phyloP scores from a whole-genome alignment of 2,888 invertebrate species.

The Carabus problematicus region DNA sequence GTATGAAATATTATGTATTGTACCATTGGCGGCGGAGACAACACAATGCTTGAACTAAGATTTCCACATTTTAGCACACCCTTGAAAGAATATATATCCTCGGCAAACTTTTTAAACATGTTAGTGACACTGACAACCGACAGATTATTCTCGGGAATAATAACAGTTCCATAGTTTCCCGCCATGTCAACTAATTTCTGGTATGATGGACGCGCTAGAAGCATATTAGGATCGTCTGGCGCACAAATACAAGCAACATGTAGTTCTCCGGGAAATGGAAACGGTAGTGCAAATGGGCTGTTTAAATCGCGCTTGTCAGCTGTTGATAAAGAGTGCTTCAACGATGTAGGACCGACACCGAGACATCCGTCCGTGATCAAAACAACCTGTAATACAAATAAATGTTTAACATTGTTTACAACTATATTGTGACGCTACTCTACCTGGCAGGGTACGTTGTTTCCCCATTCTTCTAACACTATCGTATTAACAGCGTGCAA shows the following conservation, averaged over 20 bases:
- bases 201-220: slow-evolving; percentile 73
- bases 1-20: slow-evolving; percentile 47
- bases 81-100: slow-evolving; percentile 77
- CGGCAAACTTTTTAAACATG: slow-evolving; percentile 73
- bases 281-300: slow-evolving; percentile 74
- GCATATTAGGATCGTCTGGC: slow-evolving; percentile 67
- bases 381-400: slow-evolving; percentile 62
- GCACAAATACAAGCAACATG: slow-evolving; percentile 75
- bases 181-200: slow-evolving; percentile 82
- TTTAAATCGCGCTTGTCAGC: slow-evolving; percentile 59
- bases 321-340: slow-evolving; percentile 65
- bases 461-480: slow-evolving; percentile 89
- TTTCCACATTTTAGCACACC: slow-evolving; percentile 78
- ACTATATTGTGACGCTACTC: background rate
- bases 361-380: slow-evolving; percentile 79
- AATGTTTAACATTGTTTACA: background rate
- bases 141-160: slow-evolving; percentile 64
- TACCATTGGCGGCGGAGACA: slow-evolving; percentile 78
- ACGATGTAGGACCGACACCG: slow-evolving; percentile 71
- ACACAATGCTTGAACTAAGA: slow-evolving; percentile 72
- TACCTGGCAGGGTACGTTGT: slow-evolving; percentile 83
- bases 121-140: slow-evolving; percentile 59
- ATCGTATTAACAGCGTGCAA: slow-evolving; percentile 80
- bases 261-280: slow-evolving; percentile 81
- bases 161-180: slow-evolving; percentile 69